These are phyloP conservation scores for Tanypteryx hageni DNA, from an alignment of 2,888 invertebrate genomes.

Conservation along the genomic window DNA sequence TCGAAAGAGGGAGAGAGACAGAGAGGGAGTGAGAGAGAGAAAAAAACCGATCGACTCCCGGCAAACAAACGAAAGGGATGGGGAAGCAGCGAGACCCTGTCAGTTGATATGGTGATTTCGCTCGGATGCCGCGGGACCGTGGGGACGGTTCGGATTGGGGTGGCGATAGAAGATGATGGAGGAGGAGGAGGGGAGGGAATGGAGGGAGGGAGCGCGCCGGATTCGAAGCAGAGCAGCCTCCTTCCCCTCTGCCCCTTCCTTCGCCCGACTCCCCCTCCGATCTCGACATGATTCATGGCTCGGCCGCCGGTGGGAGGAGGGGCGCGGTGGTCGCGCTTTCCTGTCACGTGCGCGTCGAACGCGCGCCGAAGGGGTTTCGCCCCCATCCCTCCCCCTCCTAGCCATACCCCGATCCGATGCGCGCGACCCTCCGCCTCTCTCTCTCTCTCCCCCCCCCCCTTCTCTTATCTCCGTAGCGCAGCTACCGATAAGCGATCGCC, in stretches of 20 bases:
- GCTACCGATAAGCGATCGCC: constrained; percentile 21
- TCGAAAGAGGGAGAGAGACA: neutral
- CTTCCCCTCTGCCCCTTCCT: neutral
- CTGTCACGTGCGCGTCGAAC: constrained; percentile 34
- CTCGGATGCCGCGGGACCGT: neutral
- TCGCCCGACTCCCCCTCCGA: neutral
- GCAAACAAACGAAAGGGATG: constrained; percentile 13
- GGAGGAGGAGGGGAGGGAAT: neutral
- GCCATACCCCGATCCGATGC: too few species aligned
- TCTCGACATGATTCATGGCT: constrained; percentile 11
- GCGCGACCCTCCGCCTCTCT: neutral
- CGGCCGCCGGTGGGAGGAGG: neutral
- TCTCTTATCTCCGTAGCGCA: neutral
- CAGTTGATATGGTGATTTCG: constrained; percentile 20
- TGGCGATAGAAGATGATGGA: too few species aligned
- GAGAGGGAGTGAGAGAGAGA: neutral
- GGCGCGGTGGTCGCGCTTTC: constrained; percentile 22
- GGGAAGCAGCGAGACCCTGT: neutral
- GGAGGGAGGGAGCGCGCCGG: neutral
- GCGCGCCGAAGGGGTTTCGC: neutral
- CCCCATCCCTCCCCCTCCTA: too few species aligned
- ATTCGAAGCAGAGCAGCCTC: neutral
- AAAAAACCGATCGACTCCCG: neutral
- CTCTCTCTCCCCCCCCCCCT: neutral
- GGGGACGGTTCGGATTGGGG: neutral